These are phyloP conservation scores for Diabrotica virgifera DNA, from an alignment of 1,140 invertebrate species.

Conservation along the genomic window DNA sequence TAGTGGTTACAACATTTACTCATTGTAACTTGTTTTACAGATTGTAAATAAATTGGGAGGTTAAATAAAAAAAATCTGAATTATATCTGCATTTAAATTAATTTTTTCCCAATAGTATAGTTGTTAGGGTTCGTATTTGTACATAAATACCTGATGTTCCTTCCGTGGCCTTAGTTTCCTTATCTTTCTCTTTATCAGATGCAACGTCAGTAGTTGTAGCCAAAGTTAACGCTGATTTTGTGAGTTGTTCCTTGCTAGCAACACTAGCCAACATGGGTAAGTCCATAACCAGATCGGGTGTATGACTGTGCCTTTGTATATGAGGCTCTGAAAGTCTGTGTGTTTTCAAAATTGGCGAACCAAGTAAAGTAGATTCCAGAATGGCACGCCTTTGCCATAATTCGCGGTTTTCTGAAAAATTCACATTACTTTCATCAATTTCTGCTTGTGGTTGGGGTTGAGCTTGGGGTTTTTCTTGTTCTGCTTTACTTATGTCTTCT, in stretches of 20 bases:
- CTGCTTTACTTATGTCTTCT: neutral
- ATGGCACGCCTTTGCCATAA: constrained; percentile 61
- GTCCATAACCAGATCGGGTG: constrained; percentile 88
- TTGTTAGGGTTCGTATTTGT: no score
- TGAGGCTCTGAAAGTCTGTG: constrained; percentile 54
- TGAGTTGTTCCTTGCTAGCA: constrained; percentile 52
- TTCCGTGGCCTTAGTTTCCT: constrained; percentile 25
- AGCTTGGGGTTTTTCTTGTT: constrained; percentile 10
- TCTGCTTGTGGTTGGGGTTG: constrained; percentile 18
- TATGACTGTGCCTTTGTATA: constrained; percentile 59
- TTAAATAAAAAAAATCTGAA: no score
- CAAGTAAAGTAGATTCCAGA: constrained; percentile 50
- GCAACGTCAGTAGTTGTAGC: constrained; percentile 24
- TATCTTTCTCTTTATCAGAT: constrained; percentile 34
- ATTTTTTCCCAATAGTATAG: no score
- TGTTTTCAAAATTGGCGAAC: constrained; percentile 36
- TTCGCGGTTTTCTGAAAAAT: constrained; percentile 54
- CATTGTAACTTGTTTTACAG: no score
- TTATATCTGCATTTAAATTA: no score
- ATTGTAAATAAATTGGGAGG: no score
- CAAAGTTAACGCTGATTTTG: constrained; percentile 49
- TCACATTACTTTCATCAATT: constrained; percentile 41
- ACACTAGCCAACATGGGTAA: constrained; percentile 58
- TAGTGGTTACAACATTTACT: no score
- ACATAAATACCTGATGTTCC: constrained; percentile 2